Percentiles rank a stretch among this genome's conserved stretches.
These are phyloP conservation scores for Peromyscus aztecus DNA, from an alignment of 2,797 vertebrate genomes.

Conservation along the genomic window DNA sequence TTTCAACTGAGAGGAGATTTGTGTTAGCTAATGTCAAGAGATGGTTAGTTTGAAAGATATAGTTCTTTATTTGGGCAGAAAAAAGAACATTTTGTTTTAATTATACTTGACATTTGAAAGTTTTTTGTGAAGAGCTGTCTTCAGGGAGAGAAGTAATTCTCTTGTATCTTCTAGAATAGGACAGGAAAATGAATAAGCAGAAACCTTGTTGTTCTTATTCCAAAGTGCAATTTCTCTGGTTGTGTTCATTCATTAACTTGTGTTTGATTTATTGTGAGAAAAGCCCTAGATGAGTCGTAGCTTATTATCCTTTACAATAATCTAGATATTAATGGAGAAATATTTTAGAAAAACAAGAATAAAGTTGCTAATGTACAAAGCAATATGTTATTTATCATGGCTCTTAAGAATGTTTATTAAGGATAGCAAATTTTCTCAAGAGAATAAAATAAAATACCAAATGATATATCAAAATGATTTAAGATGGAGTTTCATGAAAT, in stretches of 20 bases:
- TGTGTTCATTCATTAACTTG: neutral
- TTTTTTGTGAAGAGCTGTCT: slow-evolving; percentile 82
- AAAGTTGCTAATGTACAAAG: slow-evolving; percentile 69
- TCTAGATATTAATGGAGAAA: slow-evolving; percentile 77
- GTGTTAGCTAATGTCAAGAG: slow-evolving; percentile 84
- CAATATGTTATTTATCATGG: slow-evolving; percentile 72
- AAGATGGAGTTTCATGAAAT: slow-evolving; percentile 63
- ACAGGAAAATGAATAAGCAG: slow-evolving; percentile 85
- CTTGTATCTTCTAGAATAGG: slow-evolving; percentile 81
- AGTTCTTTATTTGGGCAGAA: slow-evolving; percentile 83
- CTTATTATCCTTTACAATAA: slow-evolving; percentile 79
- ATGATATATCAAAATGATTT: slow-evolving; percentile 62
- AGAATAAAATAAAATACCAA: slow-evolving; percentile 69
- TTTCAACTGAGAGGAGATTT: slow-evolving; percentile 71
- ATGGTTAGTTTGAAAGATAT: slow-evolving; percentile 87
- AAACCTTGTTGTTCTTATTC: slow-evolving; percentile 70
- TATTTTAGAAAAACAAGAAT: slow-evolving; percentile 82
- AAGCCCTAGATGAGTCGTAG: slow-evolving; percentile 62
- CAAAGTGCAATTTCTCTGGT: slow-evolving; percentile 59
- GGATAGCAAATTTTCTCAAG: slow-evolving; percentile 77
- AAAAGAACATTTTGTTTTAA: slow-evolving; percentile 88
- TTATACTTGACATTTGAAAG: slow-evolving; percentile 88
- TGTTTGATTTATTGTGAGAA: slow-evolving; percentile 53
- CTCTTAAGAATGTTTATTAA: slow-evolving; percentile 74
- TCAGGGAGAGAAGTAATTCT: slow-evolving; percentile 84